Evolutionary conservation across 2,888 invertebrate genomes (phyloP), one percentile per base, ranked within the genome.

Genomic region (Polietes domitor): DNA sequence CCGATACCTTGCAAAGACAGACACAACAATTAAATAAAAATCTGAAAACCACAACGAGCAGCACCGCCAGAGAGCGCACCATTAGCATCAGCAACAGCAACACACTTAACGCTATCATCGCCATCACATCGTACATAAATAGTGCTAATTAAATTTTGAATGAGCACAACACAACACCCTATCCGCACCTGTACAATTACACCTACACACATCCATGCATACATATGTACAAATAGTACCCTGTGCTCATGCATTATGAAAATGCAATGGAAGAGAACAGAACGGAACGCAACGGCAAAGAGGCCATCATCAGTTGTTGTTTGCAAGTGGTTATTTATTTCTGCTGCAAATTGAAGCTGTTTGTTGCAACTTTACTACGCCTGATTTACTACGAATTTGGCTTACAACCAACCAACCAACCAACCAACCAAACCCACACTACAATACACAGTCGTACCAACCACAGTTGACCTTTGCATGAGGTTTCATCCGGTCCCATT

Each of bases 401-500:
- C 73, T 72, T 71, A 82, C 76, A 28, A 53, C 37, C 32, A 74
- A 26, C 63, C 21, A 61, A 61, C 15, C 61, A 61, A 26, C 58
- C 9, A 15, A 47, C n/a, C 15, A 47, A 2, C 4, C n/a, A 47
- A 1, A 47, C 47, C 1, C 15, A 47, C n/a, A 47, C 47, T 7
- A 15, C n/a, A n/a, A n/a, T n/a, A 2, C 47, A 47, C n/a, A 47
- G 47, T n/a, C 15, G n/a, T 6, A 47, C 3, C 47, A 1, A 47
- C 12, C 61, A 75, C n/a, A 65, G 63, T 53, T 78, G 78, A 82
- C 74, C 82, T 82, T 82, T 72, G 70, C 55, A 61, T 68, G 78
- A 82, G 82, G 78, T 71, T 63, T 78, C 43, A 82, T 82, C 71
- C 82, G 82, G 61, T 75, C 74, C 47, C 47, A 47, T 47, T 12